phyloP scores from a whole-genome alignment of 2,888 invertebrate genomes.

The Hololepta plana region DNA sequence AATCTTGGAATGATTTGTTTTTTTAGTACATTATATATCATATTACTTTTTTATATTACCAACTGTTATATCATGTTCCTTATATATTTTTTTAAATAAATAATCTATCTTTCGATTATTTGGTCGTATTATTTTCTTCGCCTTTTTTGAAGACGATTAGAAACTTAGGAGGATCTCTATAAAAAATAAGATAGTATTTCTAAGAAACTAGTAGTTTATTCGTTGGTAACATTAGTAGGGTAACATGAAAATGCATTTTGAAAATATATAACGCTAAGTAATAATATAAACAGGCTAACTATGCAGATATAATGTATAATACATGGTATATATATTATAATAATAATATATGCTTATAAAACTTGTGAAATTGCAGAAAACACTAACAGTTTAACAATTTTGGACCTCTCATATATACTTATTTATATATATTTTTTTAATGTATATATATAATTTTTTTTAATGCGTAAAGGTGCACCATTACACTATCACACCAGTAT shows the following conservation, averaged over 20 bases:
- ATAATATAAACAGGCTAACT: slow-evolving; percentile 25
- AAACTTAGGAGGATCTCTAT: no score
- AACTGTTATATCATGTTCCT: no score
- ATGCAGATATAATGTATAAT: slow-evolving; percentile 25
- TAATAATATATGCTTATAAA: slow-evolving; percentile 28
- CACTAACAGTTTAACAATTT: slow-evolving; percentile 28
- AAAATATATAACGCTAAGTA: slow-evolving; percentile 25
- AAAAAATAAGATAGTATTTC: no score
- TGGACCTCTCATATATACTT: slow-evolving; percentile 31
- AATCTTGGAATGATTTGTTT: no score
- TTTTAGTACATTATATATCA: no score
- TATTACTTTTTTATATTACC: no score
- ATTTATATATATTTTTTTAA: slow-evolving; percentile 15
- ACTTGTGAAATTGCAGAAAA: slow-evolving; percentile 31
- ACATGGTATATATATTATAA: slow-evolving; percentile 22
- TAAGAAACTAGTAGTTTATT: slow-evolving; percentile 30
- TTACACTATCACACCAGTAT: slow-evolving; percentile 28
- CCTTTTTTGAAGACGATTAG: no score
- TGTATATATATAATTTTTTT: slow-evolving; percentile 13
- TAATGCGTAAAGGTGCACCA: slow-evolving; percentile 26
- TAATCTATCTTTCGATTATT: no score
- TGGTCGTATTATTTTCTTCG: no score
- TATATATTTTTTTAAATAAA: no score
- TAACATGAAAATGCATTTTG: slow-evolving; percentile 28
- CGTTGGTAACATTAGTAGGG: slow-evolving; percentile 27